phyloP scores from a whole-genome alignment of 2,797 vertebrate species.

The Bradypodion pumilum region DNA sequence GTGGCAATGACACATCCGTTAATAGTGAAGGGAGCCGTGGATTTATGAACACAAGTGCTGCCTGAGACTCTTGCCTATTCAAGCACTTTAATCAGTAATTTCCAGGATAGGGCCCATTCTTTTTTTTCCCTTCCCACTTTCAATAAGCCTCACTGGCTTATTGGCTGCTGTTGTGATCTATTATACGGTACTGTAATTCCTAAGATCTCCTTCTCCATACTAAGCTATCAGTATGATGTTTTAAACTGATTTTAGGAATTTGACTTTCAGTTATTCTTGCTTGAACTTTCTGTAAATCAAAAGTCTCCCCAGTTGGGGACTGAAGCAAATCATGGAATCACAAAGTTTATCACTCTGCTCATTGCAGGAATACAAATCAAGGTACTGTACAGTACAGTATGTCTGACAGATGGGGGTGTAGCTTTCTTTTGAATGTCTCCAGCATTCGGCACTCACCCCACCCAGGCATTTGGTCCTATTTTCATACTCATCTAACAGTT shows the following conservation, averaged over 20 bases:
- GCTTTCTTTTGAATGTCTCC: too few relatives aligned
- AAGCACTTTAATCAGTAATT: slow-evolving; percentile 60
- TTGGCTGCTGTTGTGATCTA: slow-evolving; percentile 34
- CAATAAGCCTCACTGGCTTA: neutral
- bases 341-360: too few relatives aligned
- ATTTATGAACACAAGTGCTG: slow-evolving; percentile 53
- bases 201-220: slow-evolving; percentile 42
- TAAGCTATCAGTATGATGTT: slow-evolving; percentile 35
- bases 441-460: too few relatives aligned
- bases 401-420: too few relatives aligned
- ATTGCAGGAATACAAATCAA: too few relatives aligned
- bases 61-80: slow-evolving; percentile 37
- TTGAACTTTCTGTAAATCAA: slow-evolving; percentile 62
- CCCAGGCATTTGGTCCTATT: too few relatives aligned
- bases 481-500: too few relatives aligned
- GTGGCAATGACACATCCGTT: slow-evolving; percentile 53
- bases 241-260: slow-evolving; percentile 62
- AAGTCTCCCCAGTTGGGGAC: slow-evolving; percentile 15
- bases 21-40: slow-evolving; percentile 38
- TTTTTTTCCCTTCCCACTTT: slow-evolving; percentile 30
- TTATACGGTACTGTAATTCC: slow-evolving; percentile 60
- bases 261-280: slow-evolving; percentile 60
- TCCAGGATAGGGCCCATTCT: slow-evolving; percentile 47
- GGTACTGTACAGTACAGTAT: too few relatives aligned
- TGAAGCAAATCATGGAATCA: too few relatives aligned